These are phyloP conservation scores for Orthonychiurus folsomi DNA, from an alignment of 2,888 invertebrate genomes.

Conservation along the genomic window DNA sequence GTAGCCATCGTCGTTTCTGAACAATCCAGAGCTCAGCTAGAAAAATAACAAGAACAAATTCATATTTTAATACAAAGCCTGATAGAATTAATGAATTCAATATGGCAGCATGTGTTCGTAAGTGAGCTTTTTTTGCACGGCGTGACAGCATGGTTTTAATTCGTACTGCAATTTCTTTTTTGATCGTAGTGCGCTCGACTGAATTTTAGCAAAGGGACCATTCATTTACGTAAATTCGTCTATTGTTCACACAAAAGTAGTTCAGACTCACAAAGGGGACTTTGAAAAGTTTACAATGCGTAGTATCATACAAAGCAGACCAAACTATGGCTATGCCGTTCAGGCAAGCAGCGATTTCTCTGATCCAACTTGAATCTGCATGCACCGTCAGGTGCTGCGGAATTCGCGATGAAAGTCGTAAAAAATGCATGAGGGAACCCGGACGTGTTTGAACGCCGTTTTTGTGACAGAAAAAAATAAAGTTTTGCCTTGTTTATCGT, in stretches of 20 bases:
- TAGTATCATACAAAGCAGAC: neutral
- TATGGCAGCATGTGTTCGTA: too few species aligned
- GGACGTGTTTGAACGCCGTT: neutral
- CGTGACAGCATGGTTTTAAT: too few species aligned
- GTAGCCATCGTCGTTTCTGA: constrained; percentile 12
- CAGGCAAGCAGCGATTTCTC: neutral
- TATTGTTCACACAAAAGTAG: neutral
- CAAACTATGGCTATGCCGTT: neutral
- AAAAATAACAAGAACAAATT: constrained; percentile 2
- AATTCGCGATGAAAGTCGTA: neutral
- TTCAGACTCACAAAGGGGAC: neutral
- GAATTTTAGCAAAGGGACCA: too few species aligned
- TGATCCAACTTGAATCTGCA: neutral
- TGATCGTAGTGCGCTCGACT: neutral
- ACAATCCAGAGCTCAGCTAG: constrained; percentile 8
- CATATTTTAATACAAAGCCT: neutral
- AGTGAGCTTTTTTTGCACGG: too few species aligned
- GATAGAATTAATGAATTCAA: neutral
- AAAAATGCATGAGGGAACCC: neutral
- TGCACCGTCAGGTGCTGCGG: neutral
- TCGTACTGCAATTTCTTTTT: neutral
- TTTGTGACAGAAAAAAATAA: neutral
- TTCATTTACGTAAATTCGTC: neutral
- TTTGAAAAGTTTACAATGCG: neutral
- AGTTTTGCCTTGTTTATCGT: neutral